phyloP scores from a whole-genome alignment of 2,797 vertebrate species.

The Clarias fuscus region DNA sequence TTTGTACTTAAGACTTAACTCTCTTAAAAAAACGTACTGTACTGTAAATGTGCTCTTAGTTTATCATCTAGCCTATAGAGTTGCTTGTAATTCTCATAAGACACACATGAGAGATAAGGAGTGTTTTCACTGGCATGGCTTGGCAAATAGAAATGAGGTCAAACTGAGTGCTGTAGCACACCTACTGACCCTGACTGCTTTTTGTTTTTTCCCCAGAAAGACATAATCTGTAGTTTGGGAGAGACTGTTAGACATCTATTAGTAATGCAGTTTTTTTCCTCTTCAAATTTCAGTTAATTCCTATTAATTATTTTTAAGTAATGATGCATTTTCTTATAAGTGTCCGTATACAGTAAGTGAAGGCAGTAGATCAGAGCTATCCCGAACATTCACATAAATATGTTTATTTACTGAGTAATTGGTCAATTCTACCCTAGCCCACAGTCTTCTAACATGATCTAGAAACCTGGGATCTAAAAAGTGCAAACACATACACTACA shows the following conservation, averaged over 20 bases:
- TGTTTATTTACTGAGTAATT: not conserved
- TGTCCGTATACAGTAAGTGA: not conserved
- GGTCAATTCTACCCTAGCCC: not conserved
- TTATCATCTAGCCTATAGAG: not conserved
- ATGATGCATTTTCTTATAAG: not conserved
- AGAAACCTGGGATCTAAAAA: not conserved
- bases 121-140: slow-evolving; percentile 36
- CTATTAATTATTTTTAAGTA: slow-evolving; percentile 1
- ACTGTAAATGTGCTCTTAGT: not conserved
- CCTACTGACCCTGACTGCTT: not conserved
- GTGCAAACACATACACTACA: not conserved
- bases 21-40: too few species aligned
- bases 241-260: not conserved
- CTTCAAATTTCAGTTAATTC: not conserved
- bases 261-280: not conserved
- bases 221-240: not conserved
- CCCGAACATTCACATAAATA: not conserved
- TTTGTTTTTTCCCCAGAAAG: not conserved
- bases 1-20: not conserved
- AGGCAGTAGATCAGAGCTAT: not conserved
- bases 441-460: not conserved
- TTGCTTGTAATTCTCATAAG: not conserved
- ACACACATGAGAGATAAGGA: slow-evolving; percentile 8
- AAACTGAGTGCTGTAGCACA: not conserved
- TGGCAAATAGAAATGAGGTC: slow-evolving; percentile 33